phyloP scores from a whole-genome alignment of 92 coral and sea anemone species.

The Umimayanthus kanabou region DNA sequence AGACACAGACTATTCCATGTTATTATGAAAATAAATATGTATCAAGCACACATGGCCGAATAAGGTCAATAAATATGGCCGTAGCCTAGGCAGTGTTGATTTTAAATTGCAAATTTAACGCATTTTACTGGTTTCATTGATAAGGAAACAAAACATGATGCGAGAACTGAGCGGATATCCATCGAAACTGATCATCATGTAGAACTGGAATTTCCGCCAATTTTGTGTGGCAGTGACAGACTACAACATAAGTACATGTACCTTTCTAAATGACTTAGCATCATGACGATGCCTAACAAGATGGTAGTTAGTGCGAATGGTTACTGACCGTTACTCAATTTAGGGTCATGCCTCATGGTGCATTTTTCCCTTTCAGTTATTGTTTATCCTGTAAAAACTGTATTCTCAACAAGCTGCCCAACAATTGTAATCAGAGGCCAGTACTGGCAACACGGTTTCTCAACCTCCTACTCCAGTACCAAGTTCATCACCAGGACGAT shows the following conservation, averaged over 20 bases:
- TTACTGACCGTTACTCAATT: constrained; percentile 36
- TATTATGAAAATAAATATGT: no score
- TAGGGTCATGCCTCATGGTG: constrained; percentile 19
- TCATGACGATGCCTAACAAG: constrained; percentile 2
- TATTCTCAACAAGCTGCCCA: constrained; percentile 37
- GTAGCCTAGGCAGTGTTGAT: constrained; percentile 2
- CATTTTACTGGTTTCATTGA: not conserved
- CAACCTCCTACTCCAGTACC: not conserved
- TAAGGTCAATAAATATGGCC: not conserved
- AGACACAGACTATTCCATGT: no score
- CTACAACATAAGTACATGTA: constrained; percentile 58
- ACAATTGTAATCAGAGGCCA: constrained; percentile 45
- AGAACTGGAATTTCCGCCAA: constrained; percentile 57
- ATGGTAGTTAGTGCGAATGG: constrained; percentile 37
- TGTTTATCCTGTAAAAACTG: constrained; percentile 45
- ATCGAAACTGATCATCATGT: constrained; percentile 68
- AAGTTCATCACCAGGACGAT: not conserved
- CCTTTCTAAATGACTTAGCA: not conserved
- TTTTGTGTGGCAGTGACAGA: constrained; percentile 54
- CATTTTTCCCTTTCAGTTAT: constrained; percentile 42
- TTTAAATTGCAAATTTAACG: constrained; percentile 22
- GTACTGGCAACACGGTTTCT: not conserved
- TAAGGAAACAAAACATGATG: constrained; percentile 56
- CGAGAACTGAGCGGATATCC: constrained; percentile 51
- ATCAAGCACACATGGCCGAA: no score